A percentile compares a stretch with the other conserved stretches of the same genome.
Evolutionary conservation across 2,797 vertebrate species (phyloP).

Genomic region (Chelon auratus): DNA sequence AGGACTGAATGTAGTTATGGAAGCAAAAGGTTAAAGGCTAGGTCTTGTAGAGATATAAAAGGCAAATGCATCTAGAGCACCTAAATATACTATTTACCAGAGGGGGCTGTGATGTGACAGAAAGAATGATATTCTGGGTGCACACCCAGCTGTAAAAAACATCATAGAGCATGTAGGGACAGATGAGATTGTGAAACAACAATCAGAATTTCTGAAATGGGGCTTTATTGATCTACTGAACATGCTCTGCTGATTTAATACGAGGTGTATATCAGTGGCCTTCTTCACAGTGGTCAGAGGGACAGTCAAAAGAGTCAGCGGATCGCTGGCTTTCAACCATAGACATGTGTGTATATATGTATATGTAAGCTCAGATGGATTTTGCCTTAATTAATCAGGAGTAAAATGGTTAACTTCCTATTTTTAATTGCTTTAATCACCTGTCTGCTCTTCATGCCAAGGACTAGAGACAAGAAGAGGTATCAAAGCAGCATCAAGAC

Average conservation of each 20-base stretch:
- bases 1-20: constrained; percentile 18
- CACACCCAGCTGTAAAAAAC: constrained; percentile 13
- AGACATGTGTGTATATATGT: not conserved
- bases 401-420: not conserved
- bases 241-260: not conserved
- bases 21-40: constrained; percentile 5
- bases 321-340: not conserved
- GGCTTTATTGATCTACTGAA: constrained; percentile 20
- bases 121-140: not conserved
- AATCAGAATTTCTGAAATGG: constrained; percentile 16
- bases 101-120: constrained; percentile 2
- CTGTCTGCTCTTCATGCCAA: not conserved
- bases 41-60: not conserved
- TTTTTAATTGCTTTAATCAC: not conserved
- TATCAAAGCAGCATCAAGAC: not conserved
- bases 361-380: not conserved
- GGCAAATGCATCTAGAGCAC: not conserved
- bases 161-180: not conserved
- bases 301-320: not conserved
- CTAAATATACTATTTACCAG: constrained; percentile 3
- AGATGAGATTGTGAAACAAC: constrained; percentile 13
- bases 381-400: constrained; percentile 3
- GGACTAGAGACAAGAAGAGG: not conserved
- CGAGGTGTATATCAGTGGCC: constrained; percentile 1
- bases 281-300: not conserved